Percentiles rank a stretch among this genome's conserved stretches.
phyloP scores from a whole-genome alignment of 35 echinoderm and acorn worm genomes.

The Amphiura filiformis region DNA sequence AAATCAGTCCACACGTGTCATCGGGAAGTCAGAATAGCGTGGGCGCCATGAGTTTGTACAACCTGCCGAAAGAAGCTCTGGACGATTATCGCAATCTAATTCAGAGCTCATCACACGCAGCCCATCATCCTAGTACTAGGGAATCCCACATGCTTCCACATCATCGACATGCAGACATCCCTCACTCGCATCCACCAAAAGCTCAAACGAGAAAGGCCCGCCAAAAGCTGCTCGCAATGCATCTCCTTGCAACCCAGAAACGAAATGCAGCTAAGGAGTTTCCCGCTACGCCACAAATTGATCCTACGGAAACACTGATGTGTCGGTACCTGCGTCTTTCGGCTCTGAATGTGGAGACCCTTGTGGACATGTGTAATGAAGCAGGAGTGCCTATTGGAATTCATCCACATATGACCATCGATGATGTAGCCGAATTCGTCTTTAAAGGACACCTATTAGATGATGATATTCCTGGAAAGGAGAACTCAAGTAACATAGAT shows the following conservation, averaged over 20 bases:
- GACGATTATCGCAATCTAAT: background rate
- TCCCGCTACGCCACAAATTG: constrained; percentile 8
- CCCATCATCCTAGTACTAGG: background rate
- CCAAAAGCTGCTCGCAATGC: constrained; percentile 20
- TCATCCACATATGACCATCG: constrained; percentile 62
- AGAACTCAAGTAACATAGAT: no score
- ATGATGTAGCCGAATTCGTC: constrained; percentile 39
- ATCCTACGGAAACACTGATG: constrained; percentile 52
- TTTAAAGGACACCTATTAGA: background rate
- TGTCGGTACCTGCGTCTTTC: constrained; percentile 65
- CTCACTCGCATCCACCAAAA: background rate
- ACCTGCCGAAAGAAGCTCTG: background rate
- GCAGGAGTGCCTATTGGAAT: constrained; percentile 45
- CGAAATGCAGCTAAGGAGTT: background rate
- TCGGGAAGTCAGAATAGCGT: background rate
- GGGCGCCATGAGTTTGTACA: background rate
- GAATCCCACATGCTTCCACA: background rate
- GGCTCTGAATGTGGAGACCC: constrained; percentile 47
- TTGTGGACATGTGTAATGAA: constrained; percentile 56
- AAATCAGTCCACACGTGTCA: background rate
- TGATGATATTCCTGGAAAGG: no score
- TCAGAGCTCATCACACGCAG: background rate
- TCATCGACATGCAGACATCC: background rate
- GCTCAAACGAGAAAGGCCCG: background rate
- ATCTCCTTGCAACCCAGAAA: constrained; percentile 22